Base-by-base conservation (phyloP, 2,888 invertebrate genomes). In the Lasioglossum vierecki region DNA sequence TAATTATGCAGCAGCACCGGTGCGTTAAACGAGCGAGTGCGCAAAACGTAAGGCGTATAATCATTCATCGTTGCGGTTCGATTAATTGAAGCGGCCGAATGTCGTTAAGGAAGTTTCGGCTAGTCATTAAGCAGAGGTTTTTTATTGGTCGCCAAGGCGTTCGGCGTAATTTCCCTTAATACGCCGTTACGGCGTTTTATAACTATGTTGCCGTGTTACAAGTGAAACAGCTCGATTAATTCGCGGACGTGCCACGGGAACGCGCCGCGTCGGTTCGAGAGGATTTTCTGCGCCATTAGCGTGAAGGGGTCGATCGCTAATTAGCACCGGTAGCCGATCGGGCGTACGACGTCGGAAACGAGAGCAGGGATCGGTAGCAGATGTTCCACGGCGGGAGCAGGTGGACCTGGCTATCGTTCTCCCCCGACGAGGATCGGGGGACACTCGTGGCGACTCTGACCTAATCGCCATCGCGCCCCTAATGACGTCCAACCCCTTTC, bases 381-480 rank as follows among this genome's bases (percentile, higher is more conserved):
- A 85, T 91, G 90, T 91, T 87, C 71, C 76, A 76, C 26, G 9
- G 6, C 71, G 89, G 76, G 76, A 92, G 93, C 93, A 93, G 94
- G 94, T 94, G 93, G 93, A 92, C 92, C 90, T 88, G 87, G 92
- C 91, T 92, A 91, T 92, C 89, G 91, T 91, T 91, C 87, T 81
- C 88, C 78, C 44, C 72, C 83, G 82, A 49, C 41, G 57, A 76
- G 30, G 39, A 60, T 22, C 63, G 80, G 76, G 46, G 80, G 80
- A 75, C 68, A 39, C 35, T 77, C 80, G 26, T 26, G 79, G 70
- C 82, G 80, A 85, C 79, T 90, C 84, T 88, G 88, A 84, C 91
- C 93, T 93, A 94, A 93, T 94, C 93, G 91, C 91, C 92, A 92
- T 93, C 92, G 91, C 93, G 92, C 93, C 92, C 93, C 92, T 93